Evolutionary conservation across 2,113 vertebrate genomes (phyloP), one percentile per base, ranked within the genome.

Genomic region (Salvelinus fontinalis): DNA sequence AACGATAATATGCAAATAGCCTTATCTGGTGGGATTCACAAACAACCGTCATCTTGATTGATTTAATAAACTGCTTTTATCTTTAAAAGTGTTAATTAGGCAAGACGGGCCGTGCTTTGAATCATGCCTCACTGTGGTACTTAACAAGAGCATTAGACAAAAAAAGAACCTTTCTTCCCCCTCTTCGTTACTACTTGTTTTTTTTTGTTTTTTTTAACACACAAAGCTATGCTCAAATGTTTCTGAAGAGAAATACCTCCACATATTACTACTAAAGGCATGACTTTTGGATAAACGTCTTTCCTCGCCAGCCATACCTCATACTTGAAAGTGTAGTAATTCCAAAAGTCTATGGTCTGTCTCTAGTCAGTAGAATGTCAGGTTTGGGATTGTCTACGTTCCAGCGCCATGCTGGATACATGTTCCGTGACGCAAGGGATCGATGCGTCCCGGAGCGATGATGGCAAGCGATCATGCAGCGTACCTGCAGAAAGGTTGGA

Each of bases 21-120:
- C 95, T 98, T 97, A 98, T 99, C 97, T 97, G 96, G 95, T 91
- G 96, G 95, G 96, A 97, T 94, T 97, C 97, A 98, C 96, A 98
- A 98, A 98, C 96, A 97, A 96, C 94, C 95, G 92, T 95, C 95
- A 95, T 95, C 95, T 95, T 96, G 96, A 98, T 97, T 97, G 97
- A 98, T 97, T 98, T 95, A 97, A 98, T 97, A 97, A 96, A 94
- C 94, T 94, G 94, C 95, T 97, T 98, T 97, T 97, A 98, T 98
- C 97, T 97, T 95, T 96, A 95, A 97, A 97, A 98, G 96, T 95
- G 96, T 95, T 98, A 98, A 98, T 99, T 98, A 98, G 95, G 95
- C 95, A 95, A 95, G 96, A 96, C 93, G 95, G 95, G 96, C 94
- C 92, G 89, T 88, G 93, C 95, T 93, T 92, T 92, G 87, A 90